phyloP scores from a whole-genome alignment of 2,113 vertebrate genomes.

The Taxidea taxus region DNA sequence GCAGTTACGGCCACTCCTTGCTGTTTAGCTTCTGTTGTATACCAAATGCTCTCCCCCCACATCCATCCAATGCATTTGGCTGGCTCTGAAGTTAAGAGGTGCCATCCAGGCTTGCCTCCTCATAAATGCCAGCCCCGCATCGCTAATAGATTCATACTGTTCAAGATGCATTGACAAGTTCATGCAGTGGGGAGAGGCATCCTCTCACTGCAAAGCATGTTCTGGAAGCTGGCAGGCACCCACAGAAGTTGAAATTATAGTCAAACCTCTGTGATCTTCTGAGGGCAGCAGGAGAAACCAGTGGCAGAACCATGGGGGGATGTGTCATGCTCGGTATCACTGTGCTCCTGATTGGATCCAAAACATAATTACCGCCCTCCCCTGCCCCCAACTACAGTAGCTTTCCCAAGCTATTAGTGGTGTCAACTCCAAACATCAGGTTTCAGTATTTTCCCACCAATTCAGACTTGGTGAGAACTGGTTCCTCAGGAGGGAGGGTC shows the following conservation, averaged over 20 bases:
- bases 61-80: not conserved
- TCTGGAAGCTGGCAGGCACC: not conserved
- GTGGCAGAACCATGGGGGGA: not conserved
- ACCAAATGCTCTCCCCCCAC: not conserved
- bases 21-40: not conserved
- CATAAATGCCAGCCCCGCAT: not conserved
- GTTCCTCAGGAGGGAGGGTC: not conserved
- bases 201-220: rapidly evolving
- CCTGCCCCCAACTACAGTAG: rapidly evolving
- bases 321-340: rapidly evolving
- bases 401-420: not conserved
- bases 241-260: rapidly evolving
- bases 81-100: constrained; percentile 38
- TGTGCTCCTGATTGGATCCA: not conserved
- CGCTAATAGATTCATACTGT: not conserved
- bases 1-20: not conserved
- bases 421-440: not conserved
- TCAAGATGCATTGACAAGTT: not conserved
- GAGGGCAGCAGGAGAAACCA: not conserved
- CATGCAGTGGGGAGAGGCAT: rapidly evolving
- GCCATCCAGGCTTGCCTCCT: constrained; percentile 16
- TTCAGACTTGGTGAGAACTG: not conserved
- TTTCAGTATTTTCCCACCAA: not conserved
- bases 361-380: not conserved
- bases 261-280: not conserved